Evolutionary conservation across 2,113 vertebrate species (phyloP), one percentile per base, ranked within the genome.

Genomic region (Poeciliopsis occidentalis): DNA sequence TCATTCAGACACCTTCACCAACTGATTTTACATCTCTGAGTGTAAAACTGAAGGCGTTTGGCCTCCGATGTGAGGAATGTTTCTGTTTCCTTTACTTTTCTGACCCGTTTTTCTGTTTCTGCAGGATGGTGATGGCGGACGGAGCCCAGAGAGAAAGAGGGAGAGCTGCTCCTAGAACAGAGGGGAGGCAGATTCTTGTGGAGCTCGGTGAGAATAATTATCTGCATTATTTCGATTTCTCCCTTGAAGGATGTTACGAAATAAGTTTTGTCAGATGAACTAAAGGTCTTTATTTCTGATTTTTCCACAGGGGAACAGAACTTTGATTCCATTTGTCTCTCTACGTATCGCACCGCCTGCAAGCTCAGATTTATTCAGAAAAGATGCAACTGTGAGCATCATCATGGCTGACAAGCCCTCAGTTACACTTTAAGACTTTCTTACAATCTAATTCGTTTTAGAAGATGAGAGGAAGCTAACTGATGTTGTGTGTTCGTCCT

Each of bases 71-170:
- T 57, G 19, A 4, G 8, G 41, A 67, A 29, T 64, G 7, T 30
- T 10, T 2, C 47, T 64, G 7, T 30, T 10, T 2, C 47, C 1
- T 11, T 17, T n/a, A 31, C 13, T 22, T 32, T 19, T 10, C 27
- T 22, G 4, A 4, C n/a, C 44, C 60, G 54, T 78, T 12, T 37
- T 79, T 8, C 54, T 24, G 67, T 47, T 67, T 5, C 64, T 81
- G 24, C 86, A 99, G 97, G 81, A 99, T 99, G 97, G 98, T 99
- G 97, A 98, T 99, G 94, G 97, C 97, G 89, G 97, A 97, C 93
- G 95, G 95, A 79, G 95, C 94, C 44, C 96, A 94, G 88, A 96
- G 92, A 93, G 93, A 92, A 57, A 94, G 95, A 92, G 96, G 95
- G 31, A 81, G 85, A 68, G 95, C 95, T 93, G 94, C 94, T 0